Evolutionary conservation across 2,113 vertebrate species (phyloP).

Genomic region (Sturnus vulgaris): DNA sequence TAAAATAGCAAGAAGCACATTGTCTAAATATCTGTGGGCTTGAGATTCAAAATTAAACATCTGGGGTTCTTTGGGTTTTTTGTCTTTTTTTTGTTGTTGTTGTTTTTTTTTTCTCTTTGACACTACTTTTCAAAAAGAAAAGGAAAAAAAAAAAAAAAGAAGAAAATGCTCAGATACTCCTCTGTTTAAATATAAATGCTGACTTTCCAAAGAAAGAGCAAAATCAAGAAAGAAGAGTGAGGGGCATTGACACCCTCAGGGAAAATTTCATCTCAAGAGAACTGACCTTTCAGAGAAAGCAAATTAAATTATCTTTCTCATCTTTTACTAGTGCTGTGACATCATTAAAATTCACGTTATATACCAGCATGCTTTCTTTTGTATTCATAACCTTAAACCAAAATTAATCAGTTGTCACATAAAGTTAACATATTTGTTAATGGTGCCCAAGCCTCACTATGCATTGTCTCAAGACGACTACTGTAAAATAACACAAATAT

Average conservation of each 20-base stretch:
- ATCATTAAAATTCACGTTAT: conserved; percentile 78
- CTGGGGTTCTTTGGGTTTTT: neutral
- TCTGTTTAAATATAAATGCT: conserved; percentile 67
- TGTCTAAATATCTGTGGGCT: conserved; percentile 31
- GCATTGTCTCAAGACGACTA: conserved; percentile 20
- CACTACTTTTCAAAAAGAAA: neutral
- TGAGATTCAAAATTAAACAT: conserved; percentile 5
- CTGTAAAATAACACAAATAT: neutral
- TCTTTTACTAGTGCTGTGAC: conserved; percentile 75
- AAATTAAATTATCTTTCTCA: conserved; percentile 82
- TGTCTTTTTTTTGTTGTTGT: neutral
- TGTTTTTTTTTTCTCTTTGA: neutral
- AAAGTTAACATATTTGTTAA: conserved; percentile 73
- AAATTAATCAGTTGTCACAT: conserved; percentile 78
- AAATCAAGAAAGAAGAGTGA: conserved; percentile 12
- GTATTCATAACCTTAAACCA: conserved; percentile 78
- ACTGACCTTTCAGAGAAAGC: conserved; percentile 77
- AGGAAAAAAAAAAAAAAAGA: neutral
- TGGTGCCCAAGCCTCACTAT: conserved; percentile 21
- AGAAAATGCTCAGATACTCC: neutral
- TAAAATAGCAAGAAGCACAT: neutral
- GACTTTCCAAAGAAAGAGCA: conserved; percentile 20
- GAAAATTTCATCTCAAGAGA: conserved; percentile 75
- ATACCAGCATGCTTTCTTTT: conserved; percentile 69
- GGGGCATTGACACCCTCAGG: conserved; percentile 65